These are phyloP conservation scores for Bungarus multicinctus DNA, from an alignment of 2,113 vertebrate genomes.

Conservation along the genomic window DNA sequence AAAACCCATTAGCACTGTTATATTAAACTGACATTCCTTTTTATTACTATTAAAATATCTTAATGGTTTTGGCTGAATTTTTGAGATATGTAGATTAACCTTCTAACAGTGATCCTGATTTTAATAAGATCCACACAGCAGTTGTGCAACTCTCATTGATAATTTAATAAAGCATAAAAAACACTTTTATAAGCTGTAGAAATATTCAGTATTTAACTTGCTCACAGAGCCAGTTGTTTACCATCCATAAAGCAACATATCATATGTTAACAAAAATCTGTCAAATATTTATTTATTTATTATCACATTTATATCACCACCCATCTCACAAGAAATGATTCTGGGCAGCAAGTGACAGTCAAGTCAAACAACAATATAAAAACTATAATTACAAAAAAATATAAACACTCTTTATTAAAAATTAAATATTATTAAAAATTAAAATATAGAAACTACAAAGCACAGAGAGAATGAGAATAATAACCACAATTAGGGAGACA, in stretches of 20 bases:
- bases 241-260: constrained; percentile 12
- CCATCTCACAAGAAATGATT: background rate
- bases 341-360: background rate
- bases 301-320: background rate
- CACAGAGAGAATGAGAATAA: background rate
- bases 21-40: constrained; percentile 40
- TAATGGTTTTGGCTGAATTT: constrained; percentile 51
- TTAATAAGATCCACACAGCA: constrained; percentile 50
- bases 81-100: constrained; percentile 43
- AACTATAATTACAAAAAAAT: background rate
- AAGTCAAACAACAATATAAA: background rate
- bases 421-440: background rate
- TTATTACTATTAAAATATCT: constrained; percentile 61
- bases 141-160: constrained; percentile 44
- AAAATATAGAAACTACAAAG: background rate
- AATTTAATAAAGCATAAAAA: constrained; percentile 55
- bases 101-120: constrained; percentile 54
- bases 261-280: background rate
- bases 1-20: constrained; percentile 22
- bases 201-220: constrained; percentile 33
- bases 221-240: constrained; percentile 37
- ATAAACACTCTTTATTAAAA: background rate
- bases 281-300: background rate
- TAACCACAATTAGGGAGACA: background rate
- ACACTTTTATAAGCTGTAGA: constrained; percentile 39